phyloP scores from a whole-genome alignment of 2,797 vertebrate species.

The Streptopelia turtur region DNA sequence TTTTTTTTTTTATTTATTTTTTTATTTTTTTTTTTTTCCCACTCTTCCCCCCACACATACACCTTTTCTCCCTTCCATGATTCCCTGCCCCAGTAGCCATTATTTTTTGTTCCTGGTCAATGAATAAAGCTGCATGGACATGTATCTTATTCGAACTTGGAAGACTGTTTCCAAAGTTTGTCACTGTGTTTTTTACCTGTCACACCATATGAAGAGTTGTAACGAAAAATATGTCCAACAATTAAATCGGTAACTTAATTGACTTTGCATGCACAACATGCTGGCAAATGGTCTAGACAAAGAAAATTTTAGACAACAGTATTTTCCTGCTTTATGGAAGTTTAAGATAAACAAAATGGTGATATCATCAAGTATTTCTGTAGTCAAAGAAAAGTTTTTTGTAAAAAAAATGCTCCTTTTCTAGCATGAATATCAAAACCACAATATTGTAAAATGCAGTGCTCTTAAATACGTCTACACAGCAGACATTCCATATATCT shows the following conservation, averaged over 20 bases:
- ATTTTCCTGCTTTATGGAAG: constrained; percentile 7
- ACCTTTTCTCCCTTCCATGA: not conserved
- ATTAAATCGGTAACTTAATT: not conserved
- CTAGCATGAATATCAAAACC: not conserved
- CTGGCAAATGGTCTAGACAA: not conserved
- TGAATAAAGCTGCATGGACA: not conserved
- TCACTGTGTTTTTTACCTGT: constrained; percentile 11
- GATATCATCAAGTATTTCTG: not conserved
- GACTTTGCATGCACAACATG: not conserved
- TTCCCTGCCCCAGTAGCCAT: not conserved
- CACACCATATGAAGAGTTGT: not conserved
- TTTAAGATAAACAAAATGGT: not conserved
- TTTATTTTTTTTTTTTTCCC: not conserved
- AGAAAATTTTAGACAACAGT: not conserved
- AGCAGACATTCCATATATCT: not conserved
- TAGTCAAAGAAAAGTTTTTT: not conserved
- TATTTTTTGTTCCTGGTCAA: not conserved
- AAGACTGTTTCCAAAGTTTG: not conserved
- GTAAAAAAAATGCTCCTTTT: not conserved
- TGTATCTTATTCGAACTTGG: not conserved
- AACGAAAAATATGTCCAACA: constrained; percentile 5
- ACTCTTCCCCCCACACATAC: not conserved
- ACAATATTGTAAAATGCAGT: not conserved
- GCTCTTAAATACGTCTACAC: not conserved
- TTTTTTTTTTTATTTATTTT: not conserved